phyloP scores from a whole-genome alignment of 1,140 invertebrate species.

The Steinernema feltiae region DNA sequence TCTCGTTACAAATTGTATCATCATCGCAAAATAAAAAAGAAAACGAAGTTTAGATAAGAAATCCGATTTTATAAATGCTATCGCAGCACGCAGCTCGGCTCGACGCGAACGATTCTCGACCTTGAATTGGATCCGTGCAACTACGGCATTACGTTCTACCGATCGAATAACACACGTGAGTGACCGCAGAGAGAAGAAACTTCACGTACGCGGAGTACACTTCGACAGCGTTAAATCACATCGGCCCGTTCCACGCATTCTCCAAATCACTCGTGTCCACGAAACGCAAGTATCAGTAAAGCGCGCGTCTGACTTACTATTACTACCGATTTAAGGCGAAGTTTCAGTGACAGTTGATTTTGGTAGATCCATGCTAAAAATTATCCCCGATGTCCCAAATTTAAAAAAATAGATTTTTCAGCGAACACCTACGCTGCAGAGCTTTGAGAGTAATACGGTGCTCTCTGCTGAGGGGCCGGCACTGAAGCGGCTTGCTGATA shows the following conservation, averaged over 20 bases:
- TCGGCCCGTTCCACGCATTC: not conserved
- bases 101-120: constrained; percentile 8
- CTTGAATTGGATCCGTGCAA: not conserved
- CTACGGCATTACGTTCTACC: not conserved
- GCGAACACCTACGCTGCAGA: constrained; percentile 5
- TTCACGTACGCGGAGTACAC: constrained; percentile 2
- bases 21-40: not conserved
- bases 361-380: too few relatives aligned
- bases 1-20: not conserved
- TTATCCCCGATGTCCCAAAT: not conserved
- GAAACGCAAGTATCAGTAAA: constrained; percentile 1
- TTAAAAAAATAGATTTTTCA: not conserved
- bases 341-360: too few relatives aligned
- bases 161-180: not conserved
- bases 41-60: not conserved
- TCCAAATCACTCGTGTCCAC: not conserved
- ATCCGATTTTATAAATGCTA: not conserved
- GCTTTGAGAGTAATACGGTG: not conserved
- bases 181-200: not conserved
- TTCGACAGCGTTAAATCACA: not conserved
- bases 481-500: not conserved
- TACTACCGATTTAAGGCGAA: not conserved
- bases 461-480: not conserved
- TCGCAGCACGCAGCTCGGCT: not conserved
- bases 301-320: not conserved